phyloP scores from a whole-genome alignment of 2,888 invertebrate species.

The Syritta pipiens region DNA sequence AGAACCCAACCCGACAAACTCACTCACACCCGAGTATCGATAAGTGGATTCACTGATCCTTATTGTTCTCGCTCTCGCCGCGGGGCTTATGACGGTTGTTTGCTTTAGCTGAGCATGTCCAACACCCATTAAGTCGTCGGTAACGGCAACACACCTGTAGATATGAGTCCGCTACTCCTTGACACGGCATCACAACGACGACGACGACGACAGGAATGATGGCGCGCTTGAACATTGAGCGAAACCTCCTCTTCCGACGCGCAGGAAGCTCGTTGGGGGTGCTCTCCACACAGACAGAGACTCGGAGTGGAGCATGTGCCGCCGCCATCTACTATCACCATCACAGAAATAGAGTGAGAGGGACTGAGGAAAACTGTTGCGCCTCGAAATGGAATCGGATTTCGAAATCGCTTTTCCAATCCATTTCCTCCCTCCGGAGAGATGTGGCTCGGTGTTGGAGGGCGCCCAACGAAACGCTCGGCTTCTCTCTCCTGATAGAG shows the following conservation, averaged over 20 bases:
- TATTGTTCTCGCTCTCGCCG: slow-evolving; percentile 46
- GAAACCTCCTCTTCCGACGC: slow-evolving; percentile 19
- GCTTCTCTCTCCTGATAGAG: too few species aligned
- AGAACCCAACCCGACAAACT: not conserved
- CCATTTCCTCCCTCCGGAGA: slow-evolving; percentile 11
- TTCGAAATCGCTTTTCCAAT: slow-evolving; percentile 36
- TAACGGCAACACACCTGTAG: slow-evolving; percentile 60
- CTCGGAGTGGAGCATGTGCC: slow-evolving; percentile 32
- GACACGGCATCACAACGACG: slow-evolving; percentile 10
- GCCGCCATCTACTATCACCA: not conserved
- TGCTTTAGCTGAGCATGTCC: slow-evolving; percentile 56
- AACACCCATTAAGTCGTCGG: slow-evolving; percentile 42
- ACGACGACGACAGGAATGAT: slow-evolving; percentile 12
- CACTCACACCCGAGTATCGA: slow-evolving; percentile 29
- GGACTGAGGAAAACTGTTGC: slow-evolving; percentile 56
- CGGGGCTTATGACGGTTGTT: slow-evolving; percentile 23
- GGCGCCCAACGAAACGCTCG: too few species aligned
- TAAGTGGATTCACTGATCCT: slow-evolving; percentile 52
- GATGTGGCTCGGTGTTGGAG: not conserved
- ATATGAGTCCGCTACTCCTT: slow-evolving; percentile 6
- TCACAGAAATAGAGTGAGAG: slow-evolving; percentile 14
- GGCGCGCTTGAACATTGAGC: slow-evolving; percentile 4
- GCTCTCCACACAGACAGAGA: not conserved
- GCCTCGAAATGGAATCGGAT: slow-evolving; percentile 25
- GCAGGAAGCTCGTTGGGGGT: slow-evolving; percentile 36